phyloP scores from a whole-genome alignment of 2,797 vertebrate genomes.

The Manis crassicaudata region DNA sequence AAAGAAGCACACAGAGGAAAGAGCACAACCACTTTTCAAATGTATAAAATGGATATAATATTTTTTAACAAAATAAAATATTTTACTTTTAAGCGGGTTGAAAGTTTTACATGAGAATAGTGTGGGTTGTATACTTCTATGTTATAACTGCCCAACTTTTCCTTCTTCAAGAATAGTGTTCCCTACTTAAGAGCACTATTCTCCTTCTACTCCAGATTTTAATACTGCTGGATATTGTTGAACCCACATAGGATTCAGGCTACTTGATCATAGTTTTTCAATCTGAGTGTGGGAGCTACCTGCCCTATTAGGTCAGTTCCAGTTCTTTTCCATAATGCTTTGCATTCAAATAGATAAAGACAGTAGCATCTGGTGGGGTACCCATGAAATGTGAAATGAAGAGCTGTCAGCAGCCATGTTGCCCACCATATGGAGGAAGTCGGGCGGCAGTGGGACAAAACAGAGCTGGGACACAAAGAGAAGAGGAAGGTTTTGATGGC shows the following conservation, averaged over 20 bases:
- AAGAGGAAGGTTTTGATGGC: background rate
- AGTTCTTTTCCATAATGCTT: background rate
- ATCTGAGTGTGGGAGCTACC: background rate
- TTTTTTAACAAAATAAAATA: background rate
- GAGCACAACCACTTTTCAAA: background rate
- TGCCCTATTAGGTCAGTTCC: background rate
- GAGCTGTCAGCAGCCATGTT: background rate
- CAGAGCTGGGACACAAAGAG: background rate
- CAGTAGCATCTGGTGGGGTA: background rate
- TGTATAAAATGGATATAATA: background rate
- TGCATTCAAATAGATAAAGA: background rate
- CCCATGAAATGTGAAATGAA: background rate
- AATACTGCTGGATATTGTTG: background rate
- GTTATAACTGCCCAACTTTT: background rate
- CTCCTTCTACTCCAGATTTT: background rate
- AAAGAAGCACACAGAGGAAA: background rate
- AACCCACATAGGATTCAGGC: background rate
- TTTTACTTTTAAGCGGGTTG: background rate
- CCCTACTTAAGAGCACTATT: background rate
- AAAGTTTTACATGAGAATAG: background rate
- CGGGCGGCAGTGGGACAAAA: background rate
- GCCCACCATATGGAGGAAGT: background rate
- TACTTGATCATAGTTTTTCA: background rate
- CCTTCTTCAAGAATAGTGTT: background rate
- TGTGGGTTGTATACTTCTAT: background rate